A percentile compares a stretch with the other conserved stretches of the same genome.
phyloP scores from a whole-genome alignment of 2,797 vertebrate genomes.

The Alcedo quadribrachys region DNA sequence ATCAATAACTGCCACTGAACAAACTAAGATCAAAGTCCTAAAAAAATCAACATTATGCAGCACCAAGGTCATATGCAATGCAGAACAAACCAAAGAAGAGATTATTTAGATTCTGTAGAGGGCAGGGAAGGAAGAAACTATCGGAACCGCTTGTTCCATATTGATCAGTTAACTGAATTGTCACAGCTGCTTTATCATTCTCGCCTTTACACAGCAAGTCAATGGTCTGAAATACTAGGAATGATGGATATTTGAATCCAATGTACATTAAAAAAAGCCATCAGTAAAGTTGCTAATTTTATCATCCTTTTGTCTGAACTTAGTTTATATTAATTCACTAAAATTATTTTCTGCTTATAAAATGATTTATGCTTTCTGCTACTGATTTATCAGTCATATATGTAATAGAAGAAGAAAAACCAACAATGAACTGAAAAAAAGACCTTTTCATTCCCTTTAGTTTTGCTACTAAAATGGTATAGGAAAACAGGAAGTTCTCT shows the following conservation, averaged over 20 bases:
- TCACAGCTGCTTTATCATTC: constrained; percentile 42
- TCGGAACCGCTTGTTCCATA: constrained; percentile 32
- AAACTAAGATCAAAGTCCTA: constrained; percentile 69
- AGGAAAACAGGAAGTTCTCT: not conserved
- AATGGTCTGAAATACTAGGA: constrained; percentile 69
- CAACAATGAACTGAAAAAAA: not conserved
- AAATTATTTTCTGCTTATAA: not conserved
- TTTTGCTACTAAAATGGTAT: not conserved
- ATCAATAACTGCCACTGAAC: constrained; percentile 66
- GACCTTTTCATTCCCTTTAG: not conserved
- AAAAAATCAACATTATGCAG: constrained; percentile 72
- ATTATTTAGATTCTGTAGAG: constrained; percentile 51
- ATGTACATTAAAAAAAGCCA: constrained; percentile 57
- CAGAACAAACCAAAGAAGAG: constrained; percentile 30
- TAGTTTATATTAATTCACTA: not conserved
- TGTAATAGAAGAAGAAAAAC: not conserved
- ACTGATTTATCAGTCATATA: not conserved
- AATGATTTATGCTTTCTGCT: not conserved
- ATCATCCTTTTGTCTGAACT: constrained; percentile 39
- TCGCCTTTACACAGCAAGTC: constrained; percentile 57
- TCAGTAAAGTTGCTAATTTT: constrained; percentile 41
- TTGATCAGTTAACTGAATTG: constrained; percentile 51
- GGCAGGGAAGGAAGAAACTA: constrained; percentile 32
- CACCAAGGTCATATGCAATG: constrained; percentile 68
- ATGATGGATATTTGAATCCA: constrained; percentile 70